A percentile compares a stretch with the other conserved stretches of the same genome.
phyloP scores from a whole-genome alignment of 1,140 invertebrate species.

The Macrobrachium nipponense region DNA sequence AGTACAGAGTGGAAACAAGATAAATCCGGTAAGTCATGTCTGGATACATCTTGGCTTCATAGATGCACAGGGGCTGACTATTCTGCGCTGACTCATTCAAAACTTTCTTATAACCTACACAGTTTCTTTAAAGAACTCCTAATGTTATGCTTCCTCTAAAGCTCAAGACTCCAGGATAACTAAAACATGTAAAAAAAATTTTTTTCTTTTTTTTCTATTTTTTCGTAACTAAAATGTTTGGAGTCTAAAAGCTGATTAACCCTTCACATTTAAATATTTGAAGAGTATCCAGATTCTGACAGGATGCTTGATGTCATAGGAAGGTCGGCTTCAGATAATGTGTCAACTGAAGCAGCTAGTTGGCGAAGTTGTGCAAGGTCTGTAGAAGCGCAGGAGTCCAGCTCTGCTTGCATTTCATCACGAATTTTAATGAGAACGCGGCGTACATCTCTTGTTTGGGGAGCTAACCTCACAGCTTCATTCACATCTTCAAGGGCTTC shows the following conservation, averaged over 20 bases:
- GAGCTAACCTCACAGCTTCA: conserved; percentile 77
- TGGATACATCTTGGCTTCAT: conserved; percentile 35
- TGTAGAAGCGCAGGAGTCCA: conserved; percentile 64
- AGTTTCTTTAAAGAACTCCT: too few species aligned
- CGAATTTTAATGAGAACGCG: conserved; percentile 76
- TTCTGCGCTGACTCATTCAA: background rate
- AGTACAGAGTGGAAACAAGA: conserved; percentile 37
- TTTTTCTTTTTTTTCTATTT: background rate
- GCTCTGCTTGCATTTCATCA: conserved; percentile 74
- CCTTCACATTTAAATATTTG: conserved; percentile 55
- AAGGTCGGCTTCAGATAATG: conserved; percentile 70
- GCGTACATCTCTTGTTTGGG: conserved; percentile 73
- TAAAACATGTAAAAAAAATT: background rate
- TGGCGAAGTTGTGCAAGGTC: conserved; percentile 67
- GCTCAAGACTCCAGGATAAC: too few species aligned
- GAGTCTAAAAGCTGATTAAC: background rate
- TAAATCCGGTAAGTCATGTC: conserved; percentile 13
- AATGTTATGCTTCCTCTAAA: too few species aligned
- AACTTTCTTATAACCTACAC: conserved; percentile 2
- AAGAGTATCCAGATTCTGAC: conserved; percentile 63
- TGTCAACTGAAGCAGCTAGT: conserved; percentile 69
- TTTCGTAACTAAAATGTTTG: background rate
- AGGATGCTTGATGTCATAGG: conserved; percentile 64
- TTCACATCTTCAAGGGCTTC: conserved; percentile 77
- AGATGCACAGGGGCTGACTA: conserved; percentile 14